phyloP scores from a whole-genome alignment of 2,113 vertebrate genomes.

The Charadrius vociferus region DNA sequence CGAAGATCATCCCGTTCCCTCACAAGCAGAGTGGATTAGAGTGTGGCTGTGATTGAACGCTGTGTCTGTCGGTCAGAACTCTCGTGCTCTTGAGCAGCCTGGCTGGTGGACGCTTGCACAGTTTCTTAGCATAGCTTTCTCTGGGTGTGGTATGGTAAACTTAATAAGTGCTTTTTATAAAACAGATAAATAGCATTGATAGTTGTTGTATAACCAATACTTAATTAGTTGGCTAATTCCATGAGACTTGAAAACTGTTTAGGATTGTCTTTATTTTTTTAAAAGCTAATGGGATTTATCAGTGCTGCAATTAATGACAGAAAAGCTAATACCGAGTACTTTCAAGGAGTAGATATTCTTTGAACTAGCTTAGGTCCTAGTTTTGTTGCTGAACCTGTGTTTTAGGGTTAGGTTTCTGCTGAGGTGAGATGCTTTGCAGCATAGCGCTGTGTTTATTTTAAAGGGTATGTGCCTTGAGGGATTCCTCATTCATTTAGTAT shows the following conservation, averaged over 20 bases:
- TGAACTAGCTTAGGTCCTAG: background rate
- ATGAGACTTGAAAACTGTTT: background rate
- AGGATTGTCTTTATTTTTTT: background rate
- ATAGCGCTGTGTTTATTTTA: background rate
- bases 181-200: background rate
- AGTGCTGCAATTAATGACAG: background rate
- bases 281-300: background rate
- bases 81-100: background rate
- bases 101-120: background rate
- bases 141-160: background rate
- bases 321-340: background rate
- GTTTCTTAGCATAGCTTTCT: background rate
- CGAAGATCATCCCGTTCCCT: background rate
- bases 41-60: background rate
- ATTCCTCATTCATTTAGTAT: background rate
- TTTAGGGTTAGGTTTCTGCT: background rate
- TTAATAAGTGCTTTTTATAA: background rate
- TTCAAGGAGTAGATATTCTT: background rate
- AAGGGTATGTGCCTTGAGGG: background rate
- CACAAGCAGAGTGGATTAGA: background rate
- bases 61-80: background rate
- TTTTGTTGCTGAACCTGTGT: background rate
- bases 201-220: background rate
- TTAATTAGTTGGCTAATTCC: background rate
- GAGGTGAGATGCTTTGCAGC: background rate